Percentiles rank a stretch among this genome's conserved stretches.
Evolutionary conservation across 2,113 vertebrate species (phyloP).

Genomic region (Mormoops blainvillei): DNA sequence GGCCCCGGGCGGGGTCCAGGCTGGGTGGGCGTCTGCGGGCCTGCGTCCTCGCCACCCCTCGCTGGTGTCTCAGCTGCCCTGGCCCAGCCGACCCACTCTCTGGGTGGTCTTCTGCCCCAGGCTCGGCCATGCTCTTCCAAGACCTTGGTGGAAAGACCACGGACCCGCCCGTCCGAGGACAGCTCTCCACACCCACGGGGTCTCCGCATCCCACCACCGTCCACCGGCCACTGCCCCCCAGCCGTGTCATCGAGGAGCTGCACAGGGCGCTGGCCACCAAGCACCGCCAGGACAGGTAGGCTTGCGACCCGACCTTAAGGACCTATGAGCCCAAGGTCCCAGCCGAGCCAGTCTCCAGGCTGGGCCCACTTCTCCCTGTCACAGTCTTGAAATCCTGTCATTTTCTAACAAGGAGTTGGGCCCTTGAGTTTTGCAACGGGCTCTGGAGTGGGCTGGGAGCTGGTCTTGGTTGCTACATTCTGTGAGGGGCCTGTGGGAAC

Average conservation of each 20-base stretch:
- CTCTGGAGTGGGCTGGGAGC: background rate
- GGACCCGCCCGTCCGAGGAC: constrained; percentile 80
- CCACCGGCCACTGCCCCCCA: constrained; percentile 91
- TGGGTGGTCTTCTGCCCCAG: constrained; percentile 80
- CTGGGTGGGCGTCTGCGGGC: accelerated
- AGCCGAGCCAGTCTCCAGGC: accelerated
- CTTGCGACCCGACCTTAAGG: accelerated
- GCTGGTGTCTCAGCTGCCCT: constrained; percentile 64
- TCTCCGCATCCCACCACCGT: constrained; percentile 90
- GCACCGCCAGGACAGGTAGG: constrained; percentile 95
- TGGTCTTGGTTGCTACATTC: background rate
- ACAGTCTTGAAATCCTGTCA: accelerated
- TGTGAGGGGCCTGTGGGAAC: accelerated
- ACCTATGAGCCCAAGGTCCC: accelerated
- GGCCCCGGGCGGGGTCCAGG: too few species aligned
- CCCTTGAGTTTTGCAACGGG: accelerated
- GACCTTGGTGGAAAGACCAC: constrained; percentile 78
- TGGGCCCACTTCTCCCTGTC: accelerated
- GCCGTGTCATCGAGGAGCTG: constrained; percentile 96
- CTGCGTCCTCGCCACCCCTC: accelerated
- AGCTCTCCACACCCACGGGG: constrained; percentile 88
- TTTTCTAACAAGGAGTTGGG: accelerated
- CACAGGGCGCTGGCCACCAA: constrained; percentile 95
- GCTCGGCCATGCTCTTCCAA: constrained; percentile 81
- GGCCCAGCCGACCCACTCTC: constrained; percentile 84